A percentile compares a stretch with the other conserved stretches of the same genome.
Evolutionary conservation across 2,888 invertebrate species (phyloP).

Genomic region (Lasiommata megera): DNA sequence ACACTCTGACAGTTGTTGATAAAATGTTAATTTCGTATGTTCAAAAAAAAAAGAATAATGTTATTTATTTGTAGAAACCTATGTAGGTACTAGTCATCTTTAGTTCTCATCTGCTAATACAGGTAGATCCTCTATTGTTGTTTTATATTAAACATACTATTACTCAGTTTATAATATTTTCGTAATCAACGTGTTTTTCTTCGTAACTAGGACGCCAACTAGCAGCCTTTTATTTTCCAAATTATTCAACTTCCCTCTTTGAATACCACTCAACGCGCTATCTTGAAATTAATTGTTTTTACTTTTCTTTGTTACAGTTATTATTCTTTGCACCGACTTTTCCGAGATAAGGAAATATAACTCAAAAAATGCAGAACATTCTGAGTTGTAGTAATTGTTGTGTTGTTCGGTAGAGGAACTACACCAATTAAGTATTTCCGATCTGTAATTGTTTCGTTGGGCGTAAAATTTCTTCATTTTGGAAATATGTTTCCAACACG

Average conservation of each 20-base stretch:
- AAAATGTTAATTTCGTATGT: too few species aligned
- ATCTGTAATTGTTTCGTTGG: constrained; percentile 29
- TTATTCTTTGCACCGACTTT: background rate
- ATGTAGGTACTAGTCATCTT: too few species aligned
- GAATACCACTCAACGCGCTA: constrained; percentile 2
- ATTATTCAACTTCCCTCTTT: constrained; percentile 6
- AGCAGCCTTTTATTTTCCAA: constrained; percentile 9
- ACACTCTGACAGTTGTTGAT: too few species aligned
- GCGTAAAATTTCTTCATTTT: constrained; percentile 17
- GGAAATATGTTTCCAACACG: constrained; percentile 13
- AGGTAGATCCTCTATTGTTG: background rate
- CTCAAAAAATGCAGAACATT: constrained; percentile 1
- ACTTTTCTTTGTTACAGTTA: background rate
- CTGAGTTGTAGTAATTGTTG: background rate
- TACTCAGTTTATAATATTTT: background rate
- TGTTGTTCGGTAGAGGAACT: background rate
- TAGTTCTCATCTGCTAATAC: too few species aligned
- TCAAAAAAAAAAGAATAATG: too few species aligned
- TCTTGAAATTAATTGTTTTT: constrained; percentile 8
- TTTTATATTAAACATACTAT: background rate
- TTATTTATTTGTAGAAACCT: too few species aligned
- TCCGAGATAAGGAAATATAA: constrained; percentile 3
- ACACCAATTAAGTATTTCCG: constrained; percentile 27
- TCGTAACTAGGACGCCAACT: constrained; percentile 5
- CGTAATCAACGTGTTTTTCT: background rate